Evolutionary conservation across 2,797 vertebrate genomes (phyloP).

Genomic region (Mus spretus): DNA sequence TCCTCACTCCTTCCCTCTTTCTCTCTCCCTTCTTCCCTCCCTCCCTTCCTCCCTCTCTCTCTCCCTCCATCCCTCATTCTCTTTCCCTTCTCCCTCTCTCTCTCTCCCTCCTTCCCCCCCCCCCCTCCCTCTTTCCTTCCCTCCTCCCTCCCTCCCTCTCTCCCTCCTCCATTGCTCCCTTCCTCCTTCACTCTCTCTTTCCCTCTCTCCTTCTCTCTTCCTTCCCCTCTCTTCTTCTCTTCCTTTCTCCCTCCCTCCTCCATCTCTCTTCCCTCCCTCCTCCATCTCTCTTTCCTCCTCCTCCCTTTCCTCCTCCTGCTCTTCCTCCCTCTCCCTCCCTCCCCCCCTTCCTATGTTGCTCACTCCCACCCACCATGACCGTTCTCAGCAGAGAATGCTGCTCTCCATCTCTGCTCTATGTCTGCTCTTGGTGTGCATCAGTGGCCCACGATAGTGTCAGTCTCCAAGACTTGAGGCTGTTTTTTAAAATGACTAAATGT

Average conservation of each 20-base stretch:
- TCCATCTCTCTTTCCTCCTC: no score
- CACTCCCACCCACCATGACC: fast-evolving
- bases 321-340: no score
- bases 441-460: neutral
- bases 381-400: fast-evolving
- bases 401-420: fast-evolving
- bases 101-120: no score
- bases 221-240: fast-evolving
- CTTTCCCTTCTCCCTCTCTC: fast-evolving
- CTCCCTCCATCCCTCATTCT: fast-evolving
- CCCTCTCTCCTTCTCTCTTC: no score
- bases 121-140: neutral
- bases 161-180: neutral
- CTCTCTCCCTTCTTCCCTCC: fast-evolving
- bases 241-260: fast-evolving
- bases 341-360: no score
- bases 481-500: constrained; percentile 31
- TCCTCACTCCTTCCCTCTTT: no score
- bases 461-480: constrained; percentile 18
- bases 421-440: fast-evolving
- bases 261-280: fast-evolving
- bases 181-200: neutral
- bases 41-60: fast-evolving
- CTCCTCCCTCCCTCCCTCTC: neutral
- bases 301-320: no score